These are phyloP conservation scores for Tetragnatha versicolor DNA, from an alignment of 1,140 invertebrate genomes.

Conservation along the genomic window DNA sequence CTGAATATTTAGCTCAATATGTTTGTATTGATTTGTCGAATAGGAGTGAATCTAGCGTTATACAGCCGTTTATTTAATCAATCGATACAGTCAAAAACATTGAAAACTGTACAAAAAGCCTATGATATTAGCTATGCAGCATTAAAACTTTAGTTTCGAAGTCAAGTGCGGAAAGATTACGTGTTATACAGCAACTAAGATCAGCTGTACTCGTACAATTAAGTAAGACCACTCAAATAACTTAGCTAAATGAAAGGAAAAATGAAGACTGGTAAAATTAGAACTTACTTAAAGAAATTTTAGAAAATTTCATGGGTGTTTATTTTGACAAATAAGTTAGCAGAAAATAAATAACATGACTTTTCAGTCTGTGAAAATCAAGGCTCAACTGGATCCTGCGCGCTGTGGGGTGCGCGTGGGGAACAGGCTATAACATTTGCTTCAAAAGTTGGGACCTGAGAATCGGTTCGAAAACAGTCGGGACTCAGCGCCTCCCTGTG, in stretches of 20 bases:
- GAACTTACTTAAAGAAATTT: background rate
- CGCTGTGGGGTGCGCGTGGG: no score
- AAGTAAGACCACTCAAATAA: background rate
- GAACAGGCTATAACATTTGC: no score
- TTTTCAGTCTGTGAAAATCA: background rate
- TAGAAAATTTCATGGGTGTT: background rate
- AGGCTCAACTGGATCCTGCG: no score
- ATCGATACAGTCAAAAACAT: background rate
- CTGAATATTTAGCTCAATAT: background rate
- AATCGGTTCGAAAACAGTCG: no score
- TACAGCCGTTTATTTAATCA: background rate
- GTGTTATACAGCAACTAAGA: slow-evolving; percentile 9
- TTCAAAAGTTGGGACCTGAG: no score
- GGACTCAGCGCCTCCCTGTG: no score
- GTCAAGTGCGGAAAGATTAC: slow-evolving; percentile 23
- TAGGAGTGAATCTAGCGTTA: background rate
- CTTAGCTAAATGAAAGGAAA: background rate
- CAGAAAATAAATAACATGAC: background rate
- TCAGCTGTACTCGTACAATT: background rate
- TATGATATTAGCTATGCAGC: background rate
- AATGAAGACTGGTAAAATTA: background rate
- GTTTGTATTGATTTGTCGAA: background rate
- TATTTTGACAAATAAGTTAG: slow-evolving; percentile 9
- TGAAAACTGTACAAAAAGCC: background rate
- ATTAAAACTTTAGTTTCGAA: background rate